Conservation (phyloP, 1,140 invertebrate species). For the Pseudomyrmex gracilis region DNA sequence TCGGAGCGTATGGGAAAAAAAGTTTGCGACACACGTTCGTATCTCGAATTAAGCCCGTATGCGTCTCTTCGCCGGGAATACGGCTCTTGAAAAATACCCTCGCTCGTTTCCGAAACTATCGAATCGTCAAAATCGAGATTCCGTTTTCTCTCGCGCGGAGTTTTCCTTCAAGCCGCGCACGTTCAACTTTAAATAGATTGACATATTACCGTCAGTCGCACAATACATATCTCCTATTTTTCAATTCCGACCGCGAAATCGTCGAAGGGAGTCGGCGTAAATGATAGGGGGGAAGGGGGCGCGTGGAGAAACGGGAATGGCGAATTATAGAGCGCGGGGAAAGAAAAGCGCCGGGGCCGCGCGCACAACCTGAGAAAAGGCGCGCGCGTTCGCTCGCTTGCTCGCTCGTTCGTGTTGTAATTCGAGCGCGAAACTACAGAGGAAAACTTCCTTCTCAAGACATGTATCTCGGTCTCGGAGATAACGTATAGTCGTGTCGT, state of each 20-base stretch:
- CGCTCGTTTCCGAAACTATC: background rate
- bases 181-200: conserved; percentile 15
- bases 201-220: background rate
- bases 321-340: conserved; percentile 40
- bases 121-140: background rate
- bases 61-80: too few relatives aligned
- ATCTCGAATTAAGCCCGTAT: too few relatives aligned
- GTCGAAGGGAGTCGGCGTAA: conserved; percentile 3
- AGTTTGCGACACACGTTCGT: too few relatives aligned
- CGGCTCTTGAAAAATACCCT: too few relatives aligned
- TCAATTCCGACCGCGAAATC: conserved; percentile 31
- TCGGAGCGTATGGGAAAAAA: too few relatives aligned
- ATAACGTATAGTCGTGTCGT: conserved; percentile 56
- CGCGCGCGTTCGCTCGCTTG: background rate
- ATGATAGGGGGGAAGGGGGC: conserved; percentile 31
- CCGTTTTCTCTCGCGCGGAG: background rate
- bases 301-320: conserved; percentile 31
- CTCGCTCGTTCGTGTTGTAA: conserved; percentile 37
- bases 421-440: conserved; percentile 55
- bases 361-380: conserved; percentile 33
- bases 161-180: background rate
- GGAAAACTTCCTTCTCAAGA: conserved; percentile 48
- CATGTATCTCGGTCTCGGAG: conserved; percentile 57
- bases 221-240: conserved; percentile 23
- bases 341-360: conserved; percentile 16